Percentiles rank a stretch among this genome's conserved stretches.
phyloP scores from a whole-genome alignment of 2,113 vertebrate species.

The Hemichromis elongatus region DNA sequence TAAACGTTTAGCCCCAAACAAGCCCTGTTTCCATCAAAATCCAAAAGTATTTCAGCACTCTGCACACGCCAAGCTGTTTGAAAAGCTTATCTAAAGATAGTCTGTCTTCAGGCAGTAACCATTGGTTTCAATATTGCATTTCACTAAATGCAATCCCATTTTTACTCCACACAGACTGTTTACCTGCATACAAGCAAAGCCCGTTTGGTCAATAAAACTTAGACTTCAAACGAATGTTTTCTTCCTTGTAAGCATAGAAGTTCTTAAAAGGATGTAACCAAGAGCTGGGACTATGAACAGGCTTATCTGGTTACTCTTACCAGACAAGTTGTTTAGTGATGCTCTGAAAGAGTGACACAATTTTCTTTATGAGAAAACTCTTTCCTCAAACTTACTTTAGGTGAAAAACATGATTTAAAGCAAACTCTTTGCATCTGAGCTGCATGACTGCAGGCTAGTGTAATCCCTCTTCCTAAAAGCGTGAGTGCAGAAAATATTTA shows the following conservation, averaged over 20 bases:
- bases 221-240: background rate
- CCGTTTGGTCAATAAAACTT: background rate
- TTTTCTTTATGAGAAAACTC: background rate
- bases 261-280: background rate
- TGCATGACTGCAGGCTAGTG: background rate
- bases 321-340: background rate
- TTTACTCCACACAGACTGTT: background rate
- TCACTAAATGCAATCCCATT: background rate
- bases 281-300: background rate
- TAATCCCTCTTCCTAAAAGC: background rate
- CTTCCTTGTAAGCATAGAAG: background rate
- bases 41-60: background rate
- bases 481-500: background rate
- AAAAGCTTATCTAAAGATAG: background rate
- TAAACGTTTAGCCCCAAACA: background rate
- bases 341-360: background rate
- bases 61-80: background rate
- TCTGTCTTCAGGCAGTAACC: background rate
- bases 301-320: background rate
- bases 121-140: background rate
- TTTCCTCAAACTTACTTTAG: background rate
- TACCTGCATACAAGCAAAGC: background rate
- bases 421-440: background rate
- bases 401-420: background rate
- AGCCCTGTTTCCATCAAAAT: background rate